Conservation (phyloP, 1,140 invertebrate genomes). For the Bombus affinis region DNA sequence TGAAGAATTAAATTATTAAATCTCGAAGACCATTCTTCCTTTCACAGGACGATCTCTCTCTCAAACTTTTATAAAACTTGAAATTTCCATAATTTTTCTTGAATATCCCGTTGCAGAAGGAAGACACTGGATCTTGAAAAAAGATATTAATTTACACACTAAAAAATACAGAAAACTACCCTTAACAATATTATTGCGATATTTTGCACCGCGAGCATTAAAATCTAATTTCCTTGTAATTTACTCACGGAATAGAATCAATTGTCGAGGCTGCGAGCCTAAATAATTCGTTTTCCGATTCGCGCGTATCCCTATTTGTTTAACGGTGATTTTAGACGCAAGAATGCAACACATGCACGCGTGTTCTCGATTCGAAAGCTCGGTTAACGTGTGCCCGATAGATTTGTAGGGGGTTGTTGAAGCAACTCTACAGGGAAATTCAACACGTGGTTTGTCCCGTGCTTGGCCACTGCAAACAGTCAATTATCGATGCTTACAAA, state of each 20-base stretch:
- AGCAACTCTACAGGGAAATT: conserved; percentile 48
- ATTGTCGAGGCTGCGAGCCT: background rate
- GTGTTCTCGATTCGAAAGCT: conserved; percentile 4
- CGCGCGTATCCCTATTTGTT: background rate
- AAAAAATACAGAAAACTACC: background rate
- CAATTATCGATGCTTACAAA: conserved; percentile 49
- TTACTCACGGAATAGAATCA: background rate
- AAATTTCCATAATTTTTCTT: background rate
- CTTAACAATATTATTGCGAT: background rate
- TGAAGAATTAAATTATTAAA: background rate
- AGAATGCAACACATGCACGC: background rate
- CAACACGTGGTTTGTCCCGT: conserved; percentile 46
- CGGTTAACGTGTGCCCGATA: background rate
- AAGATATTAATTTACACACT: background rate
- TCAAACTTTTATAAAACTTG: background rate
- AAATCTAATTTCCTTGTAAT: background rate
- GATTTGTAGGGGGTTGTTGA: conserved; percentile 23
- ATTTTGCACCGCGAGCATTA: too few relatives aligned
- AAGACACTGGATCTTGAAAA: background rate
- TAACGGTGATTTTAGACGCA: background rate
- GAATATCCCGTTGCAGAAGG: background rate
- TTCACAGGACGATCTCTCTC: background rate
- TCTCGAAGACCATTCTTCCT: background rate
- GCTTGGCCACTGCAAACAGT: conserved; percentile 40
- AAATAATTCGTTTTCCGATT: background rate